These are phyloP conservation scores for Temnothorax ravouxi DNA, from an alignment of 2,888 invertebrate species.

Conservation along the genomic window DNA sequence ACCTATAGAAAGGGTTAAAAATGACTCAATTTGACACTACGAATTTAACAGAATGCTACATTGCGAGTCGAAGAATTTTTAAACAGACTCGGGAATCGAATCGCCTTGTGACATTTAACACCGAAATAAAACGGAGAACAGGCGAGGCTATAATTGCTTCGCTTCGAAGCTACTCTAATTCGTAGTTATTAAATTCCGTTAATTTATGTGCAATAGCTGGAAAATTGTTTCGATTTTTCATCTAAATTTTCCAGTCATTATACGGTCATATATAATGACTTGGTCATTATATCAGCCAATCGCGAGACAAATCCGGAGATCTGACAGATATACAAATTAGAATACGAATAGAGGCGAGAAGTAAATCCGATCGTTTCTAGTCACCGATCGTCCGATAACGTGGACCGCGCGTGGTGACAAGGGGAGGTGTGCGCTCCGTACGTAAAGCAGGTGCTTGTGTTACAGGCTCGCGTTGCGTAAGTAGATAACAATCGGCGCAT, in stretches of 20 bases:
- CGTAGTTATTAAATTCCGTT: not conserved
- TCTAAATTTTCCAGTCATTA: not conserved
- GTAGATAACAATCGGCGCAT: conserved; percentile 40
- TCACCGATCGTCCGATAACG: conserved; percentile 12
- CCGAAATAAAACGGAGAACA: not conserved
- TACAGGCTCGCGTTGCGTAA: conserved; percentile 53
- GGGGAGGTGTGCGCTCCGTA: conserved; percentile 3
- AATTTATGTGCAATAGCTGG: not conserved
- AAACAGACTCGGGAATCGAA: not conserved
- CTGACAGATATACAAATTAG: conserved; percentile 5
- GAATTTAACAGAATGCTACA: too few relatives aligned
- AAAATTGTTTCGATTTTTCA: not conserved
- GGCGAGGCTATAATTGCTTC: not conserved
- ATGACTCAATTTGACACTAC: too few relatives aligned
- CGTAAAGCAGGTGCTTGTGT: conserved; percentile 50
- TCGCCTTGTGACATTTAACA: not conserved
- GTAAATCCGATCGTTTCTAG: not conserved
- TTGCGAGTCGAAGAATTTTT: not conserved
- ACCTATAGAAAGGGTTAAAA: too few relatives aligned
- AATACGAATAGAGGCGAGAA: not conserved
- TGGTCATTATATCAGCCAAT: not conserved
- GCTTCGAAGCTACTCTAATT: not conserved
- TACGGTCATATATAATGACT: not conserved
- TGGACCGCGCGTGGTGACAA: too few relatives aligned
- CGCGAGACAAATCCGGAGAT: not conserved